Evolutionary conservation across 2,113 vertebrate genomes (phyloP).

Genomic region (Anguilla japonica): DNA sequence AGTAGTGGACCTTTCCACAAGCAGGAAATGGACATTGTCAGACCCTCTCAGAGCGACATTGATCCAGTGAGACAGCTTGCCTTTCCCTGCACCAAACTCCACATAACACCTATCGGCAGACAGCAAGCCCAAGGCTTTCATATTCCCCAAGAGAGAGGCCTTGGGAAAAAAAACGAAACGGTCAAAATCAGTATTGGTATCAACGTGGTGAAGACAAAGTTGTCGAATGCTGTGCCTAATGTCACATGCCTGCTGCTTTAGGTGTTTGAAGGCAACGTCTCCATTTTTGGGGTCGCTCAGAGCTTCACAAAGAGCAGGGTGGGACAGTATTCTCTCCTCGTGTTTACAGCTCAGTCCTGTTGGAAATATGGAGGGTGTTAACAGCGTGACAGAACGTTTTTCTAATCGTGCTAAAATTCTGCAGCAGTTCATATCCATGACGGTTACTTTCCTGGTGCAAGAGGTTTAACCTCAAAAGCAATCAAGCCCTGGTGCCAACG

Average conservation of each 20-base stretch:
- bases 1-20: slow-evolving; percentile 89
- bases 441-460: not conserved
- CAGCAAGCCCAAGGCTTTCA: slow-evolving; percentile 85
- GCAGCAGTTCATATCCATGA: not conserved
- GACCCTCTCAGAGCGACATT: slow-evolving; percentile 77
- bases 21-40: slow-evolving; percentile 79
- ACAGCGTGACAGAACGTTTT: not conserved
- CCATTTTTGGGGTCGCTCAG: slow-evolving; percentile 88
- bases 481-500: not conserved
- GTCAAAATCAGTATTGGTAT: not conserved
- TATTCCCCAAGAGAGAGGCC: slow-evolving; percentile 92
- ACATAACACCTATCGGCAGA: slow-evolving; percentile 82
- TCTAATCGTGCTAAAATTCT: not conserved
- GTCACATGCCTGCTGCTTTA: slow-evolving; percentile 87
- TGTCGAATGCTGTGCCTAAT: not conserved
- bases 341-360: slow-evolving; percentile 69
- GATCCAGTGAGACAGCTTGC: slow-evolving; percentile 96
- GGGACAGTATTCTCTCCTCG: slow-evolving; percentile 74
- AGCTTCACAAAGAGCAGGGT: slow-evolving; percentile 76
- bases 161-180: slow-evolving; percentile 49
- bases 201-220: not conserved
- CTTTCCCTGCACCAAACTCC: slow-evolving; percentile 93
- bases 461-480: not conserved
- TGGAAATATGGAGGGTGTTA: not conserved
- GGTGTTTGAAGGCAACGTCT: slow-evolving; percentile 86